Evolutionary conservation across 2,113 vertebrate species (phyloP).

Genomic region (Macrotus californicus): DNA sequence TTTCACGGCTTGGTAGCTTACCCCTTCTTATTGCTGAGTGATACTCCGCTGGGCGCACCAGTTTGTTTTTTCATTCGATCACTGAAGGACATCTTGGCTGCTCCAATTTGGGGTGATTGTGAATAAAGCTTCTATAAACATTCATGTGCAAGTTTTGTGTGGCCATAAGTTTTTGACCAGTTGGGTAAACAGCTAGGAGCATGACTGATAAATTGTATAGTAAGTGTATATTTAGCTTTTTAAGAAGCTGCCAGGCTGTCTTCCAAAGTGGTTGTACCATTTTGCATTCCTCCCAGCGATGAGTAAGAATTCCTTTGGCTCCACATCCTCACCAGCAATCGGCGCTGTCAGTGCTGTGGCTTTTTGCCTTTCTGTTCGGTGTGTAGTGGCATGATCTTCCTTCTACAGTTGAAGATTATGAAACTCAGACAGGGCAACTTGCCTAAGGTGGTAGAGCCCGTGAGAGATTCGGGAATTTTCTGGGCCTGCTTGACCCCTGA

Average conservation of each 20-base stretch:
- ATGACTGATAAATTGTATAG: not conserved
- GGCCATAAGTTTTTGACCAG: not conserved
- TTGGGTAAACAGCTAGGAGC: not conserved
- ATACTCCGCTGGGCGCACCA: too few relatives aligned
- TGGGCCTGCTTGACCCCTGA: not conserved
- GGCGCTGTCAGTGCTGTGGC: not conserved
- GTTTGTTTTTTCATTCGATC: too few relatives aligned
- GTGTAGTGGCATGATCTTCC: fast-evolving
- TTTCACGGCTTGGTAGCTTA: too few relatives aligned
- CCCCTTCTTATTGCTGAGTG: too few relatives aligned
- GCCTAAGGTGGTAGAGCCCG: not conserved
- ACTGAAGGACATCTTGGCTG: too few relatives aligned
- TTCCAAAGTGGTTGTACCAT: not conserved
- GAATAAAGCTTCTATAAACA: not conserved
- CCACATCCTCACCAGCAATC: not conserved
- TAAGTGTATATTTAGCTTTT: not conserved
- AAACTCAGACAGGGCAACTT: not conserved
- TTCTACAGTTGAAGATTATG: not conserved
- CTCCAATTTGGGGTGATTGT: not conserved
- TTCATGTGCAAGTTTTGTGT: not conserved
- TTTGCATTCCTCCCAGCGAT: too few relatives aligned
- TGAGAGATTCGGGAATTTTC: not conserved
- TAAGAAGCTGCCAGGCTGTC: not conserved
- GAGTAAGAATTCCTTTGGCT: not conserved
- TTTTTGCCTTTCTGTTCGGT: not conserved